These are phyloP conservation scores for Synanthedon andrenaeformis DNA, from an alignment of 2,888 invertebrate species.

Conservation along the genomic window DNA sequence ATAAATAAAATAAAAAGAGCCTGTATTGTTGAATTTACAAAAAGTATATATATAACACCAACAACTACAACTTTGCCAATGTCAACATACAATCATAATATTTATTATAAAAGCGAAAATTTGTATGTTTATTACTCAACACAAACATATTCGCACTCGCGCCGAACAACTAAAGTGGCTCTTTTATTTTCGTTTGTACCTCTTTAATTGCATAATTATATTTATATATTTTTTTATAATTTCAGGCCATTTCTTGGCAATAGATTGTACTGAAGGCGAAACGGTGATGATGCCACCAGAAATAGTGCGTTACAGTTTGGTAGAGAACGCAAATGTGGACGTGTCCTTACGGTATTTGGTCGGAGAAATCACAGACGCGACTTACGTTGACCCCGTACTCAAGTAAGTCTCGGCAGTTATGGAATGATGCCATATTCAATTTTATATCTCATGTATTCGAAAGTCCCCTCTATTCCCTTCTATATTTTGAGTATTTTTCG, in stretches of 20 bases:
- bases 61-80: no score
- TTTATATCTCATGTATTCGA: background rate
- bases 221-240: background rate
- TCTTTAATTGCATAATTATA: no score
- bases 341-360: slow-evolving; percentile 53
- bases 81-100: no score
- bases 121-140: no score
- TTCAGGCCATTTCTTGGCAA: slow-evolving; percentile 75
- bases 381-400: slow-evolving; percentile 67
- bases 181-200: no score
- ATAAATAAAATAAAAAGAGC: background rate
- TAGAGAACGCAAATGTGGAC: slow-evolving; percentile 59
- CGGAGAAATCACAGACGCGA: slow-evolving; percentile 43
- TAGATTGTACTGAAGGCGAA: slow-evolving; percentile 76
- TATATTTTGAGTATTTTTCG: slow-evolving; percentile 15
- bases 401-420: slow-evolving; percentile 44
- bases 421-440: background rate
- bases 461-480: background rate
- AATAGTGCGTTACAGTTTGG: slow-evolving; percentile 73
- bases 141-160: no score
- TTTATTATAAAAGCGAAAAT: no score
- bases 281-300: slow-evolving; percentile 76
- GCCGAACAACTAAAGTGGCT: no score
- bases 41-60: background rate
- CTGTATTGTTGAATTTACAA: no score